Base-by-base conservation (phyloP, 1,140 invertebrate genomes). In the Nasonia giraulti region DNA sequence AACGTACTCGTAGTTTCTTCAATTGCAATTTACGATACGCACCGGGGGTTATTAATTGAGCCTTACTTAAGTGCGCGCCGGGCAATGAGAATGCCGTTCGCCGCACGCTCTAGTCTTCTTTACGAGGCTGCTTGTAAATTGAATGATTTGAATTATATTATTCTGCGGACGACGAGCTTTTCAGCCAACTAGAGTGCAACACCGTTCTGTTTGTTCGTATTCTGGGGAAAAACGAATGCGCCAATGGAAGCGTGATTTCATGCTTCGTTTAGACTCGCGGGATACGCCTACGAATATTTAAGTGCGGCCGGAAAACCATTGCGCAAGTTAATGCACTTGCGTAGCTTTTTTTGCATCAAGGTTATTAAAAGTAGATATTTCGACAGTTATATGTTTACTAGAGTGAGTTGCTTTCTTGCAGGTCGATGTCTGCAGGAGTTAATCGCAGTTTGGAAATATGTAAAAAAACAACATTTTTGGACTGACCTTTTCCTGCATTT, bases 81-180 rank as follows among this genome's bases (percentile, higher is more conserved):
- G 17, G 17, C 27, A 74, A 82, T 31, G 27, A 66, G 31, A 75
- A 76, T 47, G 37, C 47, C 55, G 68, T 69, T 69, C 2, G 20
- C 20, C 40, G 23, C 2, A 40, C 31, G 33, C 23, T 55, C 8
- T 14, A 17, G 5, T 76, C 47, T 74, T 83, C 62, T 83, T 83
- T 83, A 83, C 62, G 50, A 68, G 44, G n/a, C 7, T 44, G 37
- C 20, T 68, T 66, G 62, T 47, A 76, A 83, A 77, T 77, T 33
- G 20, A 83, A 77, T 50, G 66, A 83, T 83, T 83, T 68, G 68
- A 83, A 78, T 83, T 68, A 83, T 83, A 78, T 27, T 50, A 83
- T 78, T 83, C 75, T 44, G 40, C 17, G 6, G 6, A n/a, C 55
- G 50, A 12, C 27, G 8, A 44, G 40, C 27, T n/a, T 44, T 68